Evolutionary conservation across 2,113 vertebrate genomes (phyloP).

Genomic region (Ameiurus melas): DNA sequence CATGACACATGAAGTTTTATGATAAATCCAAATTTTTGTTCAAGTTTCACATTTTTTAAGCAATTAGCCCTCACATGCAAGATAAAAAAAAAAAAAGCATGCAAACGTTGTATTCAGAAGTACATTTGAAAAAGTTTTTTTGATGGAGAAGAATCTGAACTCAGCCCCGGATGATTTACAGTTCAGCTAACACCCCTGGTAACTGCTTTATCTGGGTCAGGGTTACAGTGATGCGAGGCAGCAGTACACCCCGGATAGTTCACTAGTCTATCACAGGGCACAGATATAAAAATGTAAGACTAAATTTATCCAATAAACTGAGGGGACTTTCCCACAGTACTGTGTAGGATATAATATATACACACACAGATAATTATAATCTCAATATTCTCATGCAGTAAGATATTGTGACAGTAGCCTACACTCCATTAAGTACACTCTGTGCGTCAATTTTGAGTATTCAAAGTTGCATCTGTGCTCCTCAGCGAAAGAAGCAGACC

Average conservation of each 20-base stretch:
- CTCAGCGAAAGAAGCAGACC: neutral
- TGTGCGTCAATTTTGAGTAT: neutral
- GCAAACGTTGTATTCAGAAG: too few relatives aligned
- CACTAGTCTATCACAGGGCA: neutral
- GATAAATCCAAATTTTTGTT: too few relatives aligned
- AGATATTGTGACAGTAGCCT: neutral
- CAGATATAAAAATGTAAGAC: neutral
- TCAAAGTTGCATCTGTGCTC: neutral
- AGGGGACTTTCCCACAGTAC: too few relatives aligned
- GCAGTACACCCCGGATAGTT: neutral
- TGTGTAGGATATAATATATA: neutral
- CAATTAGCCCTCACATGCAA: too few relatives aligned
- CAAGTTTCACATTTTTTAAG: too few relatives aligned
- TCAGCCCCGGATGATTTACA: too few relatives aligned
- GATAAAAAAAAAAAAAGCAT: too few relatives aligned
- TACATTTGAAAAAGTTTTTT: too few relatives aligned
- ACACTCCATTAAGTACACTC: conserved; percentile 4
- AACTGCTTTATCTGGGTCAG: neutral
- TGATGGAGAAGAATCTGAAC: too few relatives aligned
- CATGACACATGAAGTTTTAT: too few relatives aligned
- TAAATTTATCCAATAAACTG: neutral
- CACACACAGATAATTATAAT: neutral
- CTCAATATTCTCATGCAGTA: neutral
- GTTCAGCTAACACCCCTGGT: neutral
- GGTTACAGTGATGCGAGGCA: neutral